Evolutionary conservation across 2,888 invertebrate genomes (phyloP).

Genomic region (Unio pictorum): DNA sequence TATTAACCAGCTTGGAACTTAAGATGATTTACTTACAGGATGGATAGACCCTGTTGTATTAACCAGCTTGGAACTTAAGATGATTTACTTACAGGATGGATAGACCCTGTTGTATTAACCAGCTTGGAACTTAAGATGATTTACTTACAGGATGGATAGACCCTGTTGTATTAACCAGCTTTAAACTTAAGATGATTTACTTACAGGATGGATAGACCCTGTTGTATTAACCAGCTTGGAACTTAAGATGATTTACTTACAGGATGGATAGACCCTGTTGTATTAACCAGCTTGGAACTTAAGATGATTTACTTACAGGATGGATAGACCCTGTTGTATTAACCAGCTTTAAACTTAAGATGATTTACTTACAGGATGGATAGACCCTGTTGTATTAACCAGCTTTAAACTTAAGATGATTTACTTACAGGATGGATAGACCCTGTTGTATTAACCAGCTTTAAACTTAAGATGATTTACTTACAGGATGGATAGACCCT

Average conservation of each 20-base stretch:
- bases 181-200: conserved; percentile 5
- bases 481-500: conserved; percentile 52
- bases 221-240: conserved; percentile 56
- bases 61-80: conserved; percentile 38
- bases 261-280: conserved; percentile 50
- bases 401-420: conserved; percentile 30
- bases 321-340: conserved; percentile 55
- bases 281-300: conserved; percentile 49
- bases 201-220: conserved; percentile 52
- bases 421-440: conserved; percentile 49
- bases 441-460: conserved; percentile 60
- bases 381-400: conserved; percentile 54
- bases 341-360: conserved; percentile 38
- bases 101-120: conserved; percentile 54
- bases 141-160: conserved; percentile 49
- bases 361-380: conserved; percentile 44
- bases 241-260: conserved; percentile 33
- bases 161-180: conserved; percentile 60
- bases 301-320: conserved; percentile 37
- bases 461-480: conserved; percentile 5
- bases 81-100: conserved; percentile 44
- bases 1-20: conserved; percentile 49
- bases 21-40: conserved; percentile 37
- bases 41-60: conserved; percentile 55
- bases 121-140: conserved; percentile 32